These are phyloP conservation scores for Otis tarda DNA, from an alignment of 2,113 vertebrate species.

Conservation along the genomic window DNA sequence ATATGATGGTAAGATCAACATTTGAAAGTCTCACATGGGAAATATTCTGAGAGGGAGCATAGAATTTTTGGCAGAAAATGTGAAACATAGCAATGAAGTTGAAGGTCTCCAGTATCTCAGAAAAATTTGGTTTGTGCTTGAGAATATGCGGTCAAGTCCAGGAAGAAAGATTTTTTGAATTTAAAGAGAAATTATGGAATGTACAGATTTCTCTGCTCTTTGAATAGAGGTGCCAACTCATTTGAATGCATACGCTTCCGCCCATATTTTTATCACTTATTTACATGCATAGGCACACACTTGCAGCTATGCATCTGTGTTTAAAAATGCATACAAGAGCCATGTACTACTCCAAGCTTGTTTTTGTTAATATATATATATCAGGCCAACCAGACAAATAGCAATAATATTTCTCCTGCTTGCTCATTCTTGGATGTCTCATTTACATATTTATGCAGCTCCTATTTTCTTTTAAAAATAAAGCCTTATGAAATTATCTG, in stretches of 20 bases:
- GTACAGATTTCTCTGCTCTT: not conserved
- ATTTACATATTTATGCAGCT: constrained; percentile 51
- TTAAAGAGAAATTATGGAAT: not conserved
- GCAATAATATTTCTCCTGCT: constrained; percentile 27
- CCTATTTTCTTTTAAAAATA: not conserved
- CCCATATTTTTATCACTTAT: constrained; percentile 53
- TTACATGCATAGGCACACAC: constrained; percentile 23
- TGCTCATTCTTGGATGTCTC: constrained; percentile 30
- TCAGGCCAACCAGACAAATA: not conserved
- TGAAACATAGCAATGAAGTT: not conserved
- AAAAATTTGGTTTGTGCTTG: not conserved
- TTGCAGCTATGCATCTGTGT: constrained; percentile 22
- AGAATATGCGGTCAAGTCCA: not conserved
- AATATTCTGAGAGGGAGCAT: not conserved
- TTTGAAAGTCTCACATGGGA: not conserved
- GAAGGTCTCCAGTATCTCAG: not conserved
- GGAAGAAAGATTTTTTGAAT: not conserved
- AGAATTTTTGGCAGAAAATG: not conserved
- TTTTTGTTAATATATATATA: constrained; percentile 18
- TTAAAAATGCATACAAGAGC: constrained; percentile 34
- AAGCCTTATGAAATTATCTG: not conserved
- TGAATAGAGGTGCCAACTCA: constrained; percentile 33
- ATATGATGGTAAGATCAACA: not conserved
- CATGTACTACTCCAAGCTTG: not conserved
- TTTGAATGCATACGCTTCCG: constrained; percentile 34